Percentiles rank a stretch among this genome's conserved stretches.
Evolutionary conservation across 2,888 invertebrate genomes (phyloP).

Genomic region (Scaptodrosophila latifasciaeformis): DNA sequence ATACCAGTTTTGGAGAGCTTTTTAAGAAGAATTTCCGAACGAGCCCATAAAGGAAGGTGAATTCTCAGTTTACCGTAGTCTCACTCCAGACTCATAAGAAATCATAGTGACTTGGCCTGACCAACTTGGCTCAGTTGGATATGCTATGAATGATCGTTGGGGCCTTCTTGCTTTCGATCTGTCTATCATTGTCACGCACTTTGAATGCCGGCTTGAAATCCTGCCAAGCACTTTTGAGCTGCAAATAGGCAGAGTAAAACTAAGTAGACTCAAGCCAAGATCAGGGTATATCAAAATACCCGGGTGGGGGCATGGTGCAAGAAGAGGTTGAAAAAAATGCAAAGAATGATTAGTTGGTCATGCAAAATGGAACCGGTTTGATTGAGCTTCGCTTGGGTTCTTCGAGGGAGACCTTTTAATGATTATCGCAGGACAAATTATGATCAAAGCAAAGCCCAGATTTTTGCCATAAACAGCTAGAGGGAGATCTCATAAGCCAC

Average conservation of each 20-base stretch:
- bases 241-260: too few relatives aligned
- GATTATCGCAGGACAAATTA: not conserved
- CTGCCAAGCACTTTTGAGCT: slow-evolving; percentile 69
- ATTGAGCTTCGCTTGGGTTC: not conserved
- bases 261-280: too few relatives aligned
- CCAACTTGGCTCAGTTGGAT: too few relatives aligned
- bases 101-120: too few relatives aligned
- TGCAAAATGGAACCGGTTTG: slow-evolving; percentile 61
- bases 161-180: slow-evolving; percentile 14
- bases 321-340: slow-evolving; percentile 34
- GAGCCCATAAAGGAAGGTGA: too few relatives aligned
- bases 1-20: not conserved
- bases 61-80: too few relatives aligned
- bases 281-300: slow-evolving; percentile 2
- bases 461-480: too few relatives aligned
- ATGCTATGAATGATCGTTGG: not conserved
- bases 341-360: slow-evolving; percentile 66
- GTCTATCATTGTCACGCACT: slow-evolving; percentile 51
- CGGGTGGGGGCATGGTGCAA: not conserved
- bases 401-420: slow-evolving; percentile 36
- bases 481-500: too few relatives aligned
- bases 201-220: slow-evolving; percentile 67
- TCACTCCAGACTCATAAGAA: too few relatives aligned
- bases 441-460: not conserved
- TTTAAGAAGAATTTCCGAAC: too few relatives aligned